phyloP scores from a whole-genome alignment of 2,888 invertebrate genomes.

The Dinocampus coccinellae region DNA sequence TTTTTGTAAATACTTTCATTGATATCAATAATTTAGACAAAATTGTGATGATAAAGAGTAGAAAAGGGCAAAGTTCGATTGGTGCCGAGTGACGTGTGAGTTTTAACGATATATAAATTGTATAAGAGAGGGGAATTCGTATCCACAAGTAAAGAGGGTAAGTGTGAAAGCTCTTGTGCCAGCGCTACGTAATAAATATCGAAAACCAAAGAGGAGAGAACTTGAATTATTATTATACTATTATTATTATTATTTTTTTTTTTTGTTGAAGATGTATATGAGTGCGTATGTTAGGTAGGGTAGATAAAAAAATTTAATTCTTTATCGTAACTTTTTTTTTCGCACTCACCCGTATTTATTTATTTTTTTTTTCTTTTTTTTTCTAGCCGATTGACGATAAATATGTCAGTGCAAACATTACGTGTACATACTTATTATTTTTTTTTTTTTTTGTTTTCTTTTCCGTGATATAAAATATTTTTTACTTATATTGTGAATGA shows the following conservation, averaged over 20 bases:
- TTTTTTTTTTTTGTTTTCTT: neutral
- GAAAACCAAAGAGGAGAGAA: constrained; percentile 11
- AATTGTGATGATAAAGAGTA: neutral
- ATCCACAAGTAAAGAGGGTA: neutral
- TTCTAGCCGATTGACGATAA: neutral
- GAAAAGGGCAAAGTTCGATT: constrained; percentile 13
- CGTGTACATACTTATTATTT: too few relatives aligned
- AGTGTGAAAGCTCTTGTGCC: neutral
- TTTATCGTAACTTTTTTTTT: neutral
- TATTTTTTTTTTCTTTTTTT: neutral
- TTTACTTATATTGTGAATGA: neutral
- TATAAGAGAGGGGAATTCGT: neutral
- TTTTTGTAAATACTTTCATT: too few relatives aligned
- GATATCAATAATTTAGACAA: neutral
- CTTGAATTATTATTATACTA: constrained; percentile 25
- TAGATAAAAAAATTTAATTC: neutral
- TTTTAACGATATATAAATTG: constrained; percentile 23
- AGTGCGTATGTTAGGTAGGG: neutral
- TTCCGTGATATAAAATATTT: neutral
- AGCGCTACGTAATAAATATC: constrained; percentile 26
- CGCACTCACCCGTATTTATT: neutral
- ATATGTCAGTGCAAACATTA: too few relatives aligned
- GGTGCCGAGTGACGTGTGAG: constrained; percentile 13
- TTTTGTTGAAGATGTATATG: neutral
- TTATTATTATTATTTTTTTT: constrained; percentile 7